These are phyloP conservation scores for Drosophila yooni DNA, from an alignment of 2,888 invertebrate species.

Conservation along the genomic window DNA sequence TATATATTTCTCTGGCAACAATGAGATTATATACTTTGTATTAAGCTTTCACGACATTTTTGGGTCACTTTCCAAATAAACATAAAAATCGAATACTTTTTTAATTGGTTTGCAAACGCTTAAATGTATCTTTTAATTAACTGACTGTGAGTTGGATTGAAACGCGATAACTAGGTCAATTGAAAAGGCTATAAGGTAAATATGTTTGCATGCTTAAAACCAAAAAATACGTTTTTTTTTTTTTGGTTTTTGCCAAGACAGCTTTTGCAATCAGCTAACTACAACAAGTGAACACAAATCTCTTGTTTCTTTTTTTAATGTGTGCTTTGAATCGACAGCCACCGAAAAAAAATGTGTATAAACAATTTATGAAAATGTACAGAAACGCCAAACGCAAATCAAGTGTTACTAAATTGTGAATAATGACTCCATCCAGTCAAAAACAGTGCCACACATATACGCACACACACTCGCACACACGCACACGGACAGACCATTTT, in stretches of 20 bases:
- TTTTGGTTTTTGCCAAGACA: constrained; percentile 19
- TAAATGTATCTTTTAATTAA: constrained; percentile 27
- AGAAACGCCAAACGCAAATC: constrained; percentile 76
- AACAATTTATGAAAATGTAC: constrained; percentile 71
- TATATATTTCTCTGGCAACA: constrained; percentile 15
- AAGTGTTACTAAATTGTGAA: constrained; percentile 81
- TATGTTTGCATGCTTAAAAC: neutral
- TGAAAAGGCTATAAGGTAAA: constrained; percentile 11
- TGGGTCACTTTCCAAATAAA: constrained; percentile 18
- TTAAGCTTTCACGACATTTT: constrained; percentile 40
- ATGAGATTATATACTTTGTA: constrained; percentile 22
- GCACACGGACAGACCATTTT: constrained; percentile 56
- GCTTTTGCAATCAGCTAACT: constrained; percentile 26
- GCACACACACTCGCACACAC: constrained; percentile 21
- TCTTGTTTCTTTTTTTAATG: constrained; percentile 7
- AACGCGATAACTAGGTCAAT: constrained; percentile 34
- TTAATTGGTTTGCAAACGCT: constrained; percentile 20
- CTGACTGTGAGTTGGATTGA: constrained; percentile 11
- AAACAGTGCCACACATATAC: constrained; percentile 16
- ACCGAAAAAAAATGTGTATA: constrained; percentile 21
- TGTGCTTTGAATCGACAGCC: constrained; percentile 16
- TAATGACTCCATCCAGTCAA: constrained; percentile 70
- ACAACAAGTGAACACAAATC: constrained; percentile 8
- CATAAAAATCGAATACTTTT: constrained; percentile 24
- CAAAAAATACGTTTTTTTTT: neutral